A percentile compares a stretch with the other conserved stretches of the same genome.
Evolutionary conservation across 2,113 vertebrate species (phyloP).

Genomic region (Clinocottus analis): DNA sequence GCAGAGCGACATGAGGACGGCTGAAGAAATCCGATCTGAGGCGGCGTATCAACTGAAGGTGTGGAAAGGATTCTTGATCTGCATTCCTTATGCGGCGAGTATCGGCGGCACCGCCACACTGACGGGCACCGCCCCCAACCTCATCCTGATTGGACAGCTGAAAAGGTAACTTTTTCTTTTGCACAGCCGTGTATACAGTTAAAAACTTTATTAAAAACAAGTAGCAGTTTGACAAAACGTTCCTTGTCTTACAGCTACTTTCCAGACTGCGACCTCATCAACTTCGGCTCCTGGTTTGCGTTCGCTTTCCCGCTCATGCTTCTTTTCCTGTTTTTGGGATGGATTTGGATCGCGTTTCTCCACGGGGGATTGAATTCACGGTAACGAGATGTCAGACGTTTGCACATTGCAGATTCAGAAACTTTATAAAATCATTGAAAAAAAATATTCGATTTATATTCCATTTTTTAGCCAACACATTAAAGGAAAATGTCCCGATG

Average conservation of each 20-base stretch:
- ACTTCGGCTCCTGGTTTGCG: constrained; percentile 98
- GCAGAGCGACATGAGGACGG: constrained; percentile 76
- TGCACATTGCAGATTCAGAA: background rate
- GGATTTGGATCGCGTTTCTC: constrained; percentile 95
- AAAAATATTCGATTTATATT: background rate
- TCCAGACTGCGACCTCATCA: constrained; percentile 93
- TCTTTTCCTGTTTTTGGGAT: constrained; percentile 91
- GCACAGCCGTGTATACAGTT: background rate
- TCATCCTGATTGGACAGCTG: constrained; percentile 95
- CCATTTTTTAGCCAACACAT: background rate
- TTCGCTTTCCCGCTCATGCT: constrained; percentile 96
- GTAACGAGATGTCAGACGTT: constrained; percentile 72
- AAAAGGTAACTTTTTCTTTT: constrained; percentile 84
- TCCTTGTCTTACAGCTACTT: constrained; percentile 87
- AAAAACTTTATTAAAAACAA: background rate
- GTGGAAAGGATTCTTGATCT: constrained; percentile 98
- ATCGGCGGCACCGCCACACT: constrained; percentile 96
- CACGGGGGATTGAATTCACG: constrained; percentile 90
- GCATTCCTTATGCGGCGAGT: constrained; percentile 95
- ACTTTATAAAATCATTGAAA: background rate
- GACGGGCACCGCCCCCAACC: constrained; percentile 95
- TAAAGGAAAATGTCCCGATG: background rate
- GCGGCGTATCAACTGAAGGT: constrained; percentile 88
- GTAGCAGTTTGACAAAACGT: background rate
- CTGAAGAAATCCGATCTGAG: constrained; percentile 84